A percentile compares a stretch with the other conserved stretches of the same genome.
Conservation (phyloP, 2,797 vertebrate genomes). For the Momotus momota region DNA sequence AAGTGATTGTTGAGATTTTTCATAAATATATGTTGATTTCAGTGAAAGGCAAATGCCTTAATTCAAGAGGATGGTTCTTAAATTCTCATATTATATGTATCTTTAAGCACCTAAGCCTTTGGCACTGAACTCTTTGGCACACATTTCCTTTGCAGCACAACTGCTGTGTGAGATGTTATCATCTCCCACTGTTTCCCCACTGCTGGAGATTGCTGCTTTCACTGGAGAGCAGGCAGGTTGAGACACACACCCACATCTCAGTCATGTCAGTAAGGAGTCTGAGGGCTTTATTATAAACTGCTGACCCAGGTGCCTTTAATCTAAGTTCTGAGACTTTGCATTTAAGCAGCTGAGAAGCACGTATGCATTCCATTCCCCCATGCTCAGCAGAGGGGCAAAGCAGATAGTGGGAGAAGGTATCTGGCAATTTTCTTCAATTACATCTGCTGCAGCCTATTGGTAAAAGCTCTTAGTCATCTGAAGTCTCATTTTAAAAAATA, state of each 20-base stretch:
- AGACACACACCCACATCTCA: not conserved
- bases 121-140: not conserved
- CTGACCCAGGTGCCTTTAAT: conserved; percentile 3
- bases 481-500: conserved; percentile 22
- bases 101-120: not conserved
- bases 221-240: conserved; percentile 17
- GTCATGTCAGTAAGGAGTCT: not conserved
- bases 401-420: not conserved
- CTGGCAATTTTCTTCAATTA: conserved; percentile 29
- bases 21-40: not conserved
- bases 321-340: not conserved
- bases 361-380: not conserved
- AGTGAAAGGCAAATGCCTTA: not conserved
- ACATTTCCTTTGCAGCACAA: not conserved
- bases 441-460: not conserved
- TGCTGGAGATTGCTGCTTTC: not conserved
- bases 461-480: not conserved
- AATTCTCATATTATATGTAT: not conserved
- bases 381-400: conserved; percentile 19
- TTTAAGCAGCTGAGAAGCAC: not conserved
- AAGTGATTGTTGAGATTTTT: not conserved
- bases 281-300: conserved; percentile 23
- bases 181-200: not conserved
- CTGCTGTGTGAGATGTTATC: conserved; percentile 7
- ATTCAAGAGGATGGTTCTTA: not conserved